Evolutionary conservation across 1,140 invertebrate species (phyloP), one percentile per base, ranked within the genome.

Genomic region (Leptoteleia sp.): DNA sequence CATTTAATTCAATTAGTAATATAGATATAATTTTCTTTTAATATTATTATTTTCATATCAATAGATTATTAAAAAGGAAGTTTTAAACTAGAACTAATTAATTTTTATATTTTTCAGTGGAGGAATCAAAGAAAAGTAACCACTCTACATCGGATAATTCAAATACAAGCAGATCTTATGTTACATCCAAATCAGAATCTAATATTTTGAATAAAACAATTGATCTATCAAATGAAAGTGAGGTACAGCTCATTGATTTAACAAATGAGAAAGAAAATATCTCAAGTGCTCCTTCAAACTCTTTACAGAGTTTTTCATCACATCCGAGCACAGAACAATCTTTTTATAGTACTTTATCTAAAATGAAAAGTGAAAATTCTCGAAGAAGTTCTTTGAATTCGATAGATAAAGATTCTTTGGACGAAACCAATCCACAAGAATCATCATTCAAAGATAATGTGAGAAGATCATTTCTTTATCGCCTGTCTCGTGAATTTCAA

Each of bases 401-500:
- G 0, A 61, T 76, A 1, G 62, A 67, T 54, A 54, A 37, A 29
- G 72, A 76, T 42, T 68, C 72, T 8, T 8, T 76, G 0, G 72
- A 76, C 6, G 62, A 68, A 16, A 13, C 47, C 1, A 68, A 57
- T 37, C 16, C 5, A 8, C 31, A 68, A 1, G 62, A 75, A 1
- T n/a, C 19, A 0, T 68, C 73, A 1, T 65, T 77, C 8, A 77
- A 77, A 37, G 59, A 65, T 4, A 8, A 77, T 17, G 50, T 71
- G 0, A 70, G 64, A 40, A 57, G 27, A 45, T 19, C 57, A 33
- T 45, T 84, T 3, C 25, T 85, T 7, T 79, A 59, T n/a, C 73
- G 85, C 12, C 16, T 87, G n/a, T 87, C 87, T 0, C 42, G 79
- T 1, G 57, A 84, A 42, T 88, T 82, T 37, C 45, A 76, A 0